Conservation (phyloP, 2,888 invertebrate species). For the Leptogaster cylindrica region DNA sequence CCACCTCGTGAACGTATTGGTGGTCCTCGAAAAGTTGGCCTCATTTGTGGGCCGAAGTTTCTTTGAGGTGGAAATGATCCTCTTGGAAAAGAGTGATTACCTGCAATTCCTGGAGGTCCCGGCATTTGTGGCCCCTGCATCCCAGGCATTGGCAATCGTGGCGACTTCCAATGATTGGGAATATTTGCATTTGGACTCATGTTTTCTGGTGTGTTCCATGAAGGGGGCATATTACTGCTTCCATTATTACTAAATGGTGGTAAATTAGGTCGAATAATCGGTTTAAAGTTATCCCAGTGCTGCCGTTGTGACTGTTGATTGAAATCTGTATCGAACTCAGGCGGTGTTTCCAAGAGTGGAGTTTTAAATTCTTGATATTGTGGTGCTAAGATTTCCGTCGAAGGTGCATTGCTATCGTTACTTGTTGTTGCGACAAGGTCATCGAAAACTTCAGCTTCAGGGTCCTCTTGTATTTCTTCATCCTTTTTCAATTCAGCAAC, state of each 20-base stretch:
- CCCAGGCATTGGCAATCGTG: conserved; percentile 13
- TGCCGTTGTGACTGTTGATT: conserved; percentile 24
- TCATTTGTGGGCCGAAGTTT: conserved; percentile 47
- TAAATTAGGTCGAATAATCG: not conserved
- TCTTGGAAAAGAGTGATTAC: conserved; percentile 41
- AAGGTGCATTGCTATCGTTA: not conserved
- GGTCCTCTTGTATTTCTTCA: not conserved
- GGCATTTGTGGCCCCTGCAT: not conserved
- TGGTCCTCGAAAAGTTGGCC: conserved; percentile 41
- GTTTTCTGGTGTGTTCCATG: conserved; percentile 19
- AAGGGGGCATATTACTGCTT: not conserved
- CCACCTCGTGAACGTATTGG: conserved; percentile 21
- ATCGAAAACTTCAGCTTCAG: not conserved
- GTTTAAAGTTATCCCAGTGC: conserved; percentile 8
- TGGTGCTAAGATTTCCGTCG: too few relatives aligned
- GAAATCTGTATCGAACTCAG: conserved; percentile 52
- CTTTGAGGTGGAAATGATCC: conserved; percentile 45
- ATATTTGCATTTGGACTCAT: conserved; percentile 8
- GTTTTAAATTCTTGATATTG: conserved; percentile 49
- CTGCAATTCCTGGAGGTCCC: conserved; percentile 17
- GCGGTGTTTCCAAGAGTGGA: conserved; percentile 54
- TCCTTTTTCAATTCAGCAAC: not conserved
- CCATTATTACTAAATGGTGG: not conserved
- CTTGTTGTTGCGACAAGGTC: not conserved
- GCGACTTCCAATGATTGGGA: conserved; percentile 13